Percentiles rank a stretch among this genome's conserved stretches.
These are phyloP conservation scores for Corythucha ciliata DNA, from an alignment of 2,888 invertebrate genomes.

Conservation along the genomic window DNA sequence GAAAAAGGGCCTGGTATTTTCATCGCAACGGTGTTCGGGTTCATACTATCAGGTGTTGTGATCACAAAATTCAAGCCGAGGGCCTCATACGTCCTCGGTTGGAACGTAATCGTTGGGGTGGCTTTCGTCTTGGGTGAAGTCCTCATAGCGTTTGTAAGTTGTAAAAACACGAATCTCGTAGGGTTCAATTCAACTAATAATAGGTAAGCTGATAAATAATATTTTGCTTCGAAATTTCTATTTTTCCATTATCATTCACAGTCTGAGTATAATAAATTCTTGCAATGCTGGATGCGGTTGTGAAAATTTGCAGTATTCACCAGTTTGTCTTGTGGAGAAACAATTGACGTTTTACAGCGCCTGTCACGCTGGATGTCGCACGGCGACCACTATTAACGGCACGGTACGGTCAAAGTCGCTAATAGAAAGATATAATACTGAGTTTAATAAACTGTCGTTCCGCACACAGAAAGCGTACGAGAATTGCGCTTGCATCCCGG, in stretches of 20 bases:
- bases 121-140: slow-evolving; percentile 48
- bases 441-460: slow-evolving; percentile 12
- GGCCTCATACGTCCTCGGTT: slow-evolving; percentile 49
- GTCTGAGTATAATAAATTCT: slow-evolving; percentile 45
- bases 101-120: slow-evolving; percentile 53
- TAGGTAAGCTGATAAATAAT: too few species aligned
- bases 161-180: slow-evolving; percentile 42
- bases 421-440: slow-evolving; percentile 9
- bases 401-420: too few species aligned
- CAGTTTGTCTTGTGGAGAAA: slow-evolving; percentile 51
- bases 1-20: slow-evolving; percentile 47
- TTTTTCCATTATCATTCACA: too few species aligned
- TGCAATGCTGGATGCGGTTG: slow-evolving; percentile 56
- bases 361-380: slow-evolving; percentile 61
- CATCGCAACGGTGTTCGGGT: slow-evolving; percentile 51
- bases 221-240: too few species aligned
- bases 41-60: slow-evolving; percentile 50
- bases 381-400: too few species aligned
- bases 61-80: slow-evolving; percentile 53
- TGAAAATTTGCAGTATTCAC: slow-evolving; percentile 50
- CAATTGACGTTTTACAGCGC: slow-evolving; percentile 59
- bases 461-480: slow-evolving; percentile 40
- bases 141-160: slow-evolving; percentile 49
- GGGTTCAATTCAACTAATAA: slow-evolving; percentile 40
- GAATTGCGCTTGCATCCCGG: slow-evolving; percentile 39